Evolutionary conservation across 2,113 vertebrate genomes (phyloP).

Genomic region (Zosterops hypoxanthus): DNA sequence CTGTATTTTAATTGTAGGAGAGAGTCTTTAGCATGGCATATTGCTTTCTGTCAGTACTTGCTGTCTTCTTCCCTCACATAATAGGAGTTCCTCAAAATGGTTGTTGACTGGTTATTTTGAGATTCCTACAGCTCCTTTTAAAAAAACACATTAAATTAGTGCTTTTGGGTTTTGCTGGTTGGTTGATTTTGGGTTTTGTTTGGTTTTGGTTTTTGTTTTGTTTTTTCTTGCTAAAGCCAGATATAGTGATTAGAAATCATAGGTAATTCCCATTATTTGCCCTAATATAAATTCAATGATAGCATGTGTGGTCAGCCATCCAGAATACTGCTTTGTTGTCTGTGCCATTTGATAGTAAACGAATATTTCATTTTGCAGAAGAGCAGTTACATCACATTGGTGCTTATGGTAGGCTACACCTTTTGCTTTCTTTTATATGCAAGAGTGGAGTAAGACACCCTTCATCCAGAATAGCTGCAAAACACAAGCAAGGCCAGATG

Average conservation of each 20-base stretch:
- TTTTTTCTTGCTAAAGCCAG: neutral
- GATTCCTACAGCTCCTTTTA: neutral
- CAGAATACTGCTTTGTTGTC: neutral
- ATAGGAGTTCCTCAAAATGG: neutral
- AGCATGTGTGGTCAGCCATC: neutral
- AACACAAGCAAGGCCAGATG: neutral
- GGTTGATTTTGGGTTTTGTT: neutral
- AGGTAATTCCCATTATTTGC: neutral
- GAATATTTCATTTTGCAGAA: neutral
- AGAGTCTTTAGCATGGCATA: neutral
- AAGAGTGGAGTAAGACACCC: neutral
- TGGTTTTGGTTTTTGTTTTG: neutral
- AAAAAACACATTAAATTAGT: neutral
- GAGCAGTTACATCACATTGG: neutral
- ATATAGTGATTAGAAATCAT: neutral
- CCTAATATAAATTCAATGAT: neutral
- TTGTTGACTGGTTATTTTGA: neutral
- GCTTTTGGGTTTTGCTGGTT: neutral
- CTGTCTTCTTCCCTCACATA: neutral
- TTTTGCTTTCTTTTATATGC: neutral
- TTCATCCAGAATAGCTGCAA: neutral
- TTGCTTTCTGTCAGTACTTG: neutral
- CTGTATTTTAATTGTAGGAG: neutral
- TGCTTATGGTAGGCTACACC: neutral
- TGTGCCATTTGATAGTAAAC: neutral